Conservation (phyloP, 2,113 vertebrate genomes). For the Caracal caracal region DNA sequence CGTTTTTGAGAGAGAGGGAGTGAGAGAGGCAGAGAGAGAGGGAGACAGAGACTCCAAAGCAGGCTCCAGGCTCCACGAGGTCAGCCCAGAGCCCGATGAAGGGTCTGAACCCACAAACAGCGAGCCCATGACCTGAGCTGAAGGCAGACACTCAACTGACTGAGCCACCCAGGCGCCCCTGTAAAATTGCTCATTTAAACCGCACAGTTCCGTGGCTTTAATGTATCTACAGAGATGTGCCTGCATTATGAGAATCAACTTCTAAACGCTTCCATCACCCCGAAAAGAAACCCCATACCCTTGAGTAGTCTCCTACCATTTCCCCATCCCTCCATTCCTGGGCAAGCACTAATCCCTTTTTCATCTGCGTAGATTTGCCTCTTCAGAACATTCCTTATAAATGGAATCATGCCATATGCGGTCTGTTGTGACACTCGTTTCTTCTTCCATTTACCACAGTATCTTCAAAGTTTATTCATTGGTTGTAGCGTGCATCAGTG, state of each 20-base stretch:
- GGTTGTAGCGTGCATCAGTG: neutral
- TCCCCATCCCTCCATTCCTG: neutral
- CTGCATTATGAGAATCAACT: neutral
- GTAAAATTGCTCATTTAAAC: neutral
- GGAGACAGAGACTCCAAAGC: too few relatives aligned
- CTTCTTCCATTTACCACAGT: constrained; percentile 2
- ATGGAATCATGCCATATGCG: neutral
- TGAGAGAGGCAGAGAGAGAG: too few relatives aligned
- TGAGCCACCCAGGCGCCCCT: too few relatives aligned
- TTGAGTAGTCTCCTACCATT: neutral
- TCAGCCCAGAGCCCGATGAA: too few relatives aligned
- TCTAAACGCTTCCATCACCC: neutral
- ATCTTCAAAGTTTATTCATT: neutral
- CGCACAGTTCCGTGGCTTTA: neutral
- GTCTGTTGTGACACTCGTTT: neutral
- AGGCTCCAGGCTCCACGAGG: too few relatives aligned
- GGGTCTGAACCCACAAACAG: too few relatives aligned
- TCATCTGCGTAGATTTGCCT: neutral
- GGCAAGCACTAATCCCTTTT: neutral
- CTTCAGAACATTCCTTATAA: neutral
- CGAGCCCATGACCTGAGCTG: too few relatives aligned
- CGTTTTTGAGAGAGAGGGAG: too few relatives aligned
- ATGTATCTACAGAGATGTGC: neutral
- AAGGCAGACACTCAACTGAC: too few relatives aligned
- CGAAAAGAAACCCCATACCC: neutral